phyloP scores from a whole-genome alignment of 2,797 vertebrate genomes.

The Epinephelus awoara region DNA sequence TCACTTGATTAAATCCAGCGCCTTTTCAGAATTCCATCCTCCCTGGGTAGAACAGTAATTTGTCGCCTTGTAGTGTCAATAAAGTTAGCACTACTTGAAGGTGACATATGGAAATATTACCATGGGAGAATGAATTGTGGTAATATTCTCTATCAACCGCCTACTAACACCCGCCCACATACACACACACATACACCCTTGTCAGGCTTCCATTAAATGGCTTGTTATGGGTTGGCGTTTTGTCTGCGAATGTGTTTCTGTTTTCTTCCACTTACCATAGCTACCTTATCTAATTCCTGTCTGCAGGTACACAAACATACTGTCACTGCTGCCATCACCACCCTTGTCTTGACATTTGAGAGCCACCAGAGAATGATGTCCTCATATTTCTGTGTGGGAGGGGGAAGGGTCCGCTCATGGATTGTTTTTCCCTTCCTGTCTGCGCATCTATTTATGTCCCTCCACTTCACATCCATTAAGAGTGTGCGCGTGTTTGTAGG shows the following conservation, averaged over 20 bases:
- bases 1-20: conserved; percentile 28
- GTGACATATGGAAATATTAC: conserved; percentile 49
- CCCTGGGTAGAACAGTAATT: conserved; percentile 4
- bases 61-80: conserved; percentile 44
- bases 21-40: conserved; percentile 18
- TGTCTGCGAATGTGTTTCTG: conserved; percentile 33
- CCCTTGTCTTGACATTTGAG: conserved; percentile 77
- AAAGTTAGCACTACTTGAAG: conserved; percentile 35
- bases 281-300: conserved; percentile 65
- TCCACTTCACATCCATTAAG: conserved; percentile 75
- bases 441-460: conserved; percentile 63
- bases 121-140: conserved; percentile 29
- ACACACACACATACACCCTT: conserved; percentile 7
- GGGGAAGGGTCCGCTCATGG: conserved; percentile 27
- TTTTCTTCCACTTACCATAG: conserved; percentile 29
- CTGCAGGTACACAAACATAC: conserved; percentile 65
- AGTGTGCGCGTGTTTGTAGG: conserved; percentile 51
- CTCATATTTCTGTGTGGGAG: conserved; percentile 69
- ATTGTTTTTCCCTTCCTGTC: conserved; percentile 64
- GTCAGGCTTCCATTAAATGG: conserved; percentile 59
- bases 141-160: conserved; percentile 45
- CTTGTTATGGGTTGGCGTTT: conserved; percentile 52
- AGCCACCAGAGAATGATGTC: conserved; percentile 73
- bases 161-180: conserved; percentile 33
- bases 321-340: conserved; percentile 48